These are phyloP conservation scores for Macquaria ambigua DNA, from an alignment of 2,113 vertebrate genomes.

Conservation along the genomic window DNA sequence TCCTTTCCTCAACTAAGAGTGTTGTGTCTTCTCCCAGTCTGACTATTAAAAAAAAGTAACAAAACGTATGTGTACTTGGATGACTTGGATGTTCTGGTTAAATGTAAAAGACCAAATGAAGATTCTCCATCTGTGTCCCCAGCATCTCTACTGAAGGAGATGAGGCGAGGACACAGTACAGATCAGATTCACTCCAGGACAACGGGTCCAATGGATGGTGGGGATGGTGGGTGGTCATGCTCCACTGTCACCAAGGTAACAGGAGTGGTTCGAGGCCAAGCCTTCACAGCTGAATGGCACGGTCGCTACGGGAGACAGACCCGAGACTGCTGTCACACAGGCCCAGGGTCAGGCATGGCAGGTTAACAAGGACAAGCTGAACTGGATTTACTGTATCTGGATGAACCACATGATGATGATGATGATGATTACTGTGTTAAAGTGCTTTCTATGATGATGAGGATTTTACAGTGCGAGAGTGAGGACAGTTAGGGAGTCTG, in stretches of 20 bases:
- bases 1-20: not conserved
- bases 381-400: constrained; percentile 35
- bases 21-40: not conserved
- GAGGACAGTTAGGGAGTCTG: not conserved
- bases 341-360: constrained; percentile 25
- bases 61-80: not conserved
- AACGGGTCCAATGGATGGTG: constrained; percentile 35
- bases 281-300: constrained; percentile 52
- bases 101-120: not conserved
- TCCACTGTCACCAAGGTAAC: constrained; percentile 69
- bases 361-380: constrained; percentile 53
- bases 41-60: not conserved
- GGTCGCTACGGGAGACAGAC: constrained; percentile 47
- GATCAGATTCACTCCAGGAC: constrained; percentile 32
- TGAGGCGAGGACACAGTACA: constrained; percentile 16
- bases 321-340: constrained; percentile 36
- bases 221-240: constrained; percentile 42
- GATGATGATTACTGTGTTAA: constrained; percentile 9
- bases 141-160: constrained; percentile 3
- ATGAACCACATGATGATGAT: constrained; percentile 7
- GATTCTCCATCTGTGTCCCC: not conserved
- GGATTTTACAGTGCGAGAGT: not conserved
- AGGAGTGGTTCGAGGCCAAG: constrained; percentile 45
- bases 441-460: not conserved
- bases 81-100: not conserved